These are phyloP conservation scores for Sebastiscus albofasciatus DNA, from an alignment of 2,797 vertebrate genomes.

Conservation along the genomic window DNA sequence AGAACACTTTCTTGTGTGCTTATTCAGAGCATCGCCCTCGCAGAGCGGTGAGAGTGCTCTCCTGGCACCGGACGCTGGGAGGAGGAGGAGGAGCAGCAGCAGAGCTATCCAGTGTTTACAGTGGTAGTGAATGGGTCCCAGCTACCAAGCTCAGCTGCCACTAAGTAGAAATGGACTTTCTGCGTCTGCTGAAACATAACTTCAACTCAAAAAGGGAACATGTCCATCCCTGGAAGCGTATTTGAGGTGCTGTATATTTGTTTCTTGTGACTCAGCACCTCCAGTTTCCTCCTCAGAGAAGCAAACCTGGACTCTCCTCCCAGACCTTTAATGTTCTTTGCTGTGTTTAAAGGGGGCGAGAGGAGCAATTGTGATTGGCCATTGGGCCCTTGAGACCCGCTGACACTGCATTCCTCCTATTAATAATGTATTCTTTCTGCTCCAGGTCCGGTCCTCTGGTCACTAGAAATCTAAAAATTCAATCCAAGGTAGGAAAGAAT, in stretches of 20 bases:
- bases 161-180: background rate
- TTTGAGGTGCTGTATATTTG: background rate
- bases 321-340: background rate
- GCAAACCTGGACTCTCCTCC: background rate
- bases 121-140: constrained; percentile 1
- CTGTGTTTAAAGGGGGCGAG: background rate
- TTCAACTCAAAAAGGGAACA: background rate
- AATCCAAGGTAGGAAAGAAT: background rate
- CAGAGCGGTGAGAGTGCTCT: background rate
- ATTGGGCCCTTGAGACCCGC: background rate
- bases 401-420: background rate
- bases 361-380: background rate
- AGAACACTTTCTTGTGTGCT: constrained; percentile 6
- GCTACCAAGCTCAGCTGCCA: background rate
- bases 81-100: background rate
- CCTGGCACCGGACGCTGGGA: background rate
- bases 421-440: background rate
- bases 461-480: background rate
- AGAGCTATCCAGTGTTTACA: constrained; percentile 6
- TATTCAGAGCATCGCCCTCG: constrained; percentile 30
- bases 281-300: background rate
- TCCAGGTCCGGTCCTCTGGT: background rate
- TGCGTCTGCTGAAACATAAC: background rate
- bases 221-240: background rate
- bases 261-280: background rate